Evolutionary conservation across 1,140 invertebrate species (phyloP).

Genomic region (Hypothenemus hampei): DNA sequence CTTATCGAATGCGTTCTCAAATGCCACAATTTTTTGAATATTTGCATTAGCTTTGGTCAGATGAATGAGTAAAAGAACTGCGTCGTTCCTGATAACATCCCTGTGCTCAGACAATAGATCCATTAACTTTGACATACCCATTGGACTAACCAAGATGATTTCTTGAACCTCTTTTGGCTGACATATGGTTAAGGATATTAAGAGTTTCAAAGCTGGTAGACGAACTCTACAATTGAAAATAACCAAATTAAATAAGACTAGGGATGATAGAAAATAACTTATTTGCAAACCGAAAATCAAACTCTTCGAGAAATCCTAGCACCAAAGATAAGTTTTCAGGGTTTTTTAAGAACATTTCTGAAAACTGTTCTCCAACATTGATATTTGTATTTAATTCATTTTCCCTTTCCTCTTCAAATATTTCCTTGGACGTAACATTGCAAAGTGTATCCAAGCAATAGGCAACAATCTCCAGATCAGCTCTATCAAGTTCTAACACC

Average conservation of each 20-base stretch:
- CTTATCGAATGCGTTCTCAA: conserved; percentile 97
- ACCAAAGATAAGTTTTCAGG: conserved; percentile 80
- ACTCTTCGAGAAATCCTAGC: conserved; percentile 88
- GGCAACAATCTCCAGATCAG: conserved; percentile 84
- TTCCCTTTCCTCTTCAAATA: conserved; percentile 76
- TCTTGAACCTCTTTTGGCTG: conserved; percentile 92
- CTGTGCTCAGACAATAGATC: conserved; percentile 88
- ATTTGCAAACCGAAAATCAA: conserved; percentile 79
- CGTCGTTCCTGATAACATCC: conserved; percentile 96
- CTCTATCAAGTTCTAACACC: conserved; percentile 75
- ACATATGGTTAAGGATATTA: conserved; percentile 75
- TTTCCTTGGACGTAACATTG: conserved; percentile 81
- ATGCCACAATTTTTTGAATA: conserved; percentile 99
- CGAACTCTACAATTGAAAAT: conserved; percentile 75
- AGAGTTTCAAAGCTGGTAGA: conserved; percentile 79
- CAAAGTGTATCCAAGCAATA: conserved; percentile 82
- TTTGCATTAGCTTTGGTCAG: conserved; percentile 95
- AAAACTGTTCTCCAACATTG: conserved; percentile 90
- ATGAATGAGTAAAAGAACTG: conserved; percentile 86
- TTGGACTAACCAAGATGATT: conserved; percentile 87
- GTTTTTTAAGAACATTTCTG: conserved; percentile 96
- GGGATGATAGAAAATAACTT: too few species aligned
- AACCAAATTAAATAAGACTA: too few species aligned
- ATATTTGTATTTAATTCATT: conserved; percentile 39
- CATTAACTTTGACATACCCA: conserved; percentile 97